phyloP scores from a whole-genome alignment of 64 coral and sea anemone species.

The Acropora yongei region DNA sequence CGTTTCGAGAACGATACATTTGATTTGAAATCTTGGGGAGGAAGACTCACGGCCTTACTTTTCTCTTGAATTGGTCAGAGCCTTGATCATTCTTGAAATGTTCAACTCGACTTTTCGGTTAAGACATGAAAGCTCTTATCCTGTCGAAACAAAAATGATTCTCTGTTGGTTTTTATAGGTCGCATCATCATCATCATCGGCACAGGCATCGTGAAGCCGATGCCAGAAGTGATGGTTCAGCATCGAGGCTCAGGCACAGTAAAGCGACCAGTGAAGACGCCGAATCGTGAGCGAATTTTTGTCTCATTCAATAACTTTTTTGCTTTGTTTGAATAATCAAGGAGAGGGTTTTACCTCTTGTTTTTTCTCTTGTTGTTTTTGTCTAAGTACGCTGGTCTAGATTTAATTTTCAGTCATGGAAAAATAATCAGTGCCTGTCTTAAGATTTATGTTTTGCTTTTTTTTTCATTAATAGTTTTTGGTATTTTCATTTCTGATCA shows the following conservation, averaged over 20 bases:
- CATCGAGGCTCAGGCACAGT: slow-evolving; percentile 62
- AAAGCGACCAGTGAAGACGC: slow-evolving; percentile 60
- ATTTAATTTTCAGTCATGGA: too few relatives aligned
- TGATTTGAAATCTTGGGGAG: too few relatives aligned
- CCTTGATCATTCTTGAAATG: not conserved
- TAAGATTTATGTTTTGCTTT: too few relatives aligned
- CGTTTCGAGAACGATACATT: too few relatives aligned
- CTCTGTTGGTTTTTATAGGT: slow-evolving; percentile 31
- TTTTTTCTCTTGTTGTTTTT: too few relatives aligned
- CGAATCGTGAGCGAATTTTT: slow-evolving; percentile 1
- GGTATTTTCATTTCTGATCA: too few relatives aligned
- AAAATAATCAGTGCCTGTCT: too few relatives aligned
- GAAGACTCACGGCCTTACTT: too few relatives aligned
- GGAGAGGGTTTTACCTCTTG: too few relatives aligned
- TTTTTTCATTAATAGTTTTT: too few relatives aligned
- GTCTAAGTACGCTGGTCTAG: too few relatives aligned
- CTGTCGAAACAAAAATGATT: not conserved
- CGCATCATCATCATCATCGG: slow-evolving; percentile 70
- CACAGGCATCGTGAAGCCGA: slow-evolving; percentile 70
- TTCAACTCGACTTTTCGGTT: not conserved
- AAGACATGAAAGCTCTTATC: not conserved
- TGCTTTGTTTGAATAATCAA: not conserved
- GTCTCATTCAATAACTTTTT: not conserved
- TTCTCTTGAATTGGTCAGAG: too few relatives aligned
- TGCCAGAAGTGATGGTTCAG: slow-evolving; percentile 72